A percentile compares a stretch with the other conserved stretches of the same genome.
These are phyloP conservation scores for Panonychus citri DNA, from an alignment of 1,140 invertebrate genomes.

Conservation along the genomic window DNA sequence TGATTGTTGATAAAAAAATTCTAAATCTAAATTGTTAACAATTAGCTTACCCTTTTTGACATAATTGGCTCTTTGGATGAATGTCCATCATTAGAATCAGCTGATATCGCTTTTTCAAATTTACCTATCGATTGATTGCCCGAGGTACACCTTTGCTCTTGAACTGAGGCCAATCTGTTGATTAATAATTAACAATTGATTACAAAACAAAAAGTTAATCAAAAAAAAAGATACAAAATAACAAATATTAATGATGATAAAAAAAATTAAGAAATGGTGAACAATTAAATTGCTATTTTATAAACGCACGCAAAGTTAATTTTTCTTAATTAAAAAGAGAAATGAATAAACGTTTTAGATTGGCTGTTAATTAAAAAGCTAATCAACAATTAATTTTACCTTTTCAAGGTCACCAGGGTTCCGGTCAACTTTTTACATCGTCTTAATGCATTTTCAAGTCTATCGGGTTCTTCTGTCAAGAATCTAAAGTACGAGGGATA, in stretches of 20 bases:
- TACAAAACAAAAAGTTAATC: no score
- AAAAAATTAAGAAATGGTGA: no score
- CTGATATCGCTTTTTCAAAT: constrained; percentile 17
- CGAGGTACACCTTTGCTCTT: constrained; percentile 48
- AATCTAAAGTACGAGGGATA: constrained; percentile 32
- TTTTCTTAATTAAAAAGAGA: no score
- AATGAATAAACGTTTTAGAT: no score
- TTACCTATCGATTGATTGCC: constrained; percentile 16
- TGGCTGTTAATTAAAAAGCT: no score
- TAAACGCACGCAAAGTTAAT: no score
- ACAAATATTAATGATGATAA: no score
- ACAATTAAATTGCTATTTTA: no score
- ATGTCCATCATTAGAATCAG: constrained; percentile 7
- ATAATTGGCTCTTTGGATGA: neutral
- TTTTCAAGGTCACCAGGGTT: constrained; percentile 81
- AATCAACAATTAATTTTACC: constrained; percentile 31
- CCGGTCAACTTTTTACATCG: constrained; percentile 88
- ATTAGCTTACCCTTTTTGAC: neutral
- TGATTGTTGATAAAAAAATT: neutral
- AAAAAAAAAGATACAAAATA: no score
- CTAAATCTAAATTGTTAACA: neutral
- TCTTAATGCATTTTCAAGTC: constrained; percentile 63
- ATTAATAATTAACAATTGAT: no score
- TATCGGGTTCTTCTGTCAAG: constrained; percentile 77
- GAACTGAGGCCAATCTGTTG: constrained; percentile 68